Conservation (phyloP, 2,113 vertebrate species). For the Ibidorhyncha struthersii region DNA sequence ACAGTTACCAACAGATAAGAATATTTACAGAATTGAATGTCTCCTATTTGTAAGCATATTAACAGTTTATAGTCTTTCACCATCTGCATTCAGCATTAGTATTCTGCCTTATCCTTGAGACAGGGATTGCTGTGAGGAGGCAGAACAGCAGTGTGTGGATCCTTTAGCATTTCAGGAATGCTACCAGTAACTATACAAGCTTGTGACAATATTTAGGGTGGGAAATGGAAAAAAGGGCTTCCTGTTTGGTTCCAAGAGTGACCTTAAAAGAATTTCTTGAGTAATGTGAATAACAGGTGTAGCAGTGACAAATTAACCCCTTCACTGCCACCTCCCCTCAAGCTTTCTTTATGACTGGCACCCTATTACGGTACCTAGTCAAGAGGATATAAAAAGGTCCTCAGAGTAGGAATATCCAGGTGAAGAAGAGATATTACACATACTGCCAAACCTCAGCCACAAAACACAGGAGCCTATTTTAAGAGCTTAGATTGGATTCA, state of each 20-base stretch:
- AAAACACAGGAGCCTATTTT: background rate
- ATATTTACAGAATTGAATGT: background rate
- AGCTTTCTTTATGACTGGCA: background rate
- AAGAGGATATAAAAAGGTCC: background rate
- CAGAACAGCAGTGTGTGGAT: background rate
- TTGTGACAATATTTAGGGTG: background rate
- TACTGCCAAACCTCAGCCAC: background rate
- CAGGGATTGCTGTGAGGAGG: background rate
- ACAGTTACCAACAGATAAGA: background rate
- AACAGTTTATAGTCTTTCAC: background rate
- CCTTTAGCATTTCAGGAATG: background rate
- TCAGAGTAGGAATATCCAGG: background rate
- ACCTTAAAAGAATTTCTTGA: background rate
- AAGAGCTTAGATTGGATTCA: background rate
- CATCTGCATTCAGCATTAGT: background rate
- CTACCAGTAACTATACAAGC: no score
- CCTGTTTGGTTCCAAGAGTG: background rate
- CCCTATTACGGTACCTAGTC: background rate
- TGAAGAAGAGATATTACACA: background rate
- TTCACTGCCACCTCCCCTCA: background rate
- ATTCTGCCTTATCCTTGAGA: background rate
- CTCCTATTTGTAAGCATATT: background rate
- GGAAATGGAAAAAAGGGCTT: background rate
- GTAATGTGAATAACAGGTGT: background rate
- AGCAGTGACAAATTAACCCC: background rate